These are phyloP conservation scores for Euphydryas editha DNA, from an alignment of 2,888 invertebrate genomes.

Conservation along the genomic window DNA sequence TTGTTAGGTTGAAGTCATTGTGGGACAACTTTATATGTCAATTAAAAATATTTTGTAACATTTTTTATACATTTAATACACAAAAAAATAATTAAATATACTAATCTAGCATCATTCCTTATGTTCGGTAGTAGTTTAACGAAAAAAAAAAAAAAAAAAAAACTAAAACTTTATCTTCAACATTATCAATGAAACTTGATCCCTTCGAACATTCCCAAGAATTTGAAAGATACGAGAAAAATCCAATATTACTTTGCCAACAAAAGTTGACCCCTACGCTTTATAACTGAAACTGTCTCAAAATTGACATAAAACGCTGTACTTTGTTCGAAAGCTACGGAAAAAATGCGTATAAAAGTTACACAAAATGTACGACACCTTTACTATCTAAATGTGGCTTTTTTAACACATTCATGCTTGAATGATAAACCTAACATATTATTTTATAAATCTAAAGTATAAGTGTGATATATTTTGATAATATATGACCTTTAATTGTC, in stretches of 20 bases:
- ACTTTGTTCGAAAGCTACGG: background rate
- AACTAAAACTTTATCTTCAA: background rate
- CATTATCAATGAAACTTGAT: conserved; percentile 15
- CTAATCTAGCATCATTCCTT: background rate
- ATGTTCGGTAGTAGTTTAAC: background rate
- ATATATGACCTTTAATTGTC: too few species aligned
- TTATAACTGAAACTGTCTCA: conserved; percentile 14
- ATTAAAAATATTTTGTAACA: too few species aligned
- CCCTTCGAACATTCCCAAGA: conserved; percentile 13
- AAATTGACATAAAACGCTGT: conserved; percentile 13
- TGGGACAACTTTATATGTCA: too few species aligned
- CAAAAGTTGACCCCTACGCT: conserved; percentile 30
- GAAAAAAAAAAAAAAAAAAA: too few species aligned
- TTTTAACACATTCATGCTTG: background rate
- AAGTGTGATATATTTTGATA: too few species aligned
- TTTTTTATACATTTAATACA: too few species aligned
- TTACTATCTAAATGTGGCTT: background rate
- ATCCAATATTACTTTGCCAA: conserved; percentile 30
- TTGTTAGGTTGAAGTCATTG: too few species aligned
- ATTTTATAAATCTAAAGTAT: background rate
- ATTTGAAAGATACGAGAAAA: conserved; percentile 25
- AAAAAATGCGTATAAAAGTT: background rate
- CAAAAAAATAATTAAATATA: too few species aligned
- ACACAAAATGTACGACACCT: background rate
- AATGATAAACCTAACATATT: background rate